Base-by-base conservation (phyloP, 1,140 invertebrate genomes). In the Drosophila pseudoobscura region DNA sequence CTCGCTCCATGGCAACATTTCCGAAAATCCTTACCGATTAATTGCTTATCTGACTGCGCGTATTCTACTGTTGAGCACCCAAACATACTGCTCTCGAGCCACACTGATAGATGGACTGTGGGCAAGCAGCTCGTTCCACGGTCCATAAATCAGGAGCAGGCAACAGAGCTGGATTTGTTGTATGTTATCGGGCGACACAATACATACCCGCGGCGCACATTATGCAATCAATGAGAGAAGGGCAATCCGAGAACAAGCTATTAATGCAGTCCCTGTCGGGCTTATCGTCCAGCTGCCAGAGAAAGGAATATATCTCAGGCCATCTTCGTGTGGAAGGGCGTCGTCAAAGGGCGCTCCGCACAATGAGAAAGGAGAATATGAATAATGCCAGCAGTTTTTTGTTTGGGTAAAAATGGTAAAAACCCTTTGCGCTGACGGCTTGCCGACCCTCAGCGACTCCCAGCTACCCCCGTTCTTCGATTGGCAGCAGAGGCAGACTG, bases 181-280 rank as follows among this genome's bases (percentile, higher is more conserved):
- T 50, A 22, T 57, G 35, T 31, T 50, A 69, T 69, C 65, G 49
- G 49, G 29, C n/a, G 35, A 51, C 22, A 65, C 64, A 54, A 35
- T 9, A 35, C 31, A 35, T 11, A 35, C 9, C 9, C 31, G 9
- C 39, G 44, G 20, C 50, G n/a, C 49, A 69, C 49, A 69, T 69
- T 69, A 69, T 57, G 56, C 66, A 69, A 50, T 44, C 45, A 69
- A 56, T 68, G 65, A 31, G 63, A 63, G 24, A 45, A 13, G 20
- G 22, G 20, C 62, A 50, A 2, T 35, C 45, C 35, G 50, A 57
- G 66, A 69, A 57, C 51, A 70, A 69, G 35, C 45, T 44, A 69
- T 69, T 69, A 69, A 69, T 69, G 66, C 31, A 73, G 70, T 73
- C 69, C 70, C 69, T 73, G 72, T 55, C 52, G 6, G 43, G 53